Evolutionary conservation across 2,888 invertebrate species (phyloP).

Genomic region (Meghimatium bilineatum): DNA sequence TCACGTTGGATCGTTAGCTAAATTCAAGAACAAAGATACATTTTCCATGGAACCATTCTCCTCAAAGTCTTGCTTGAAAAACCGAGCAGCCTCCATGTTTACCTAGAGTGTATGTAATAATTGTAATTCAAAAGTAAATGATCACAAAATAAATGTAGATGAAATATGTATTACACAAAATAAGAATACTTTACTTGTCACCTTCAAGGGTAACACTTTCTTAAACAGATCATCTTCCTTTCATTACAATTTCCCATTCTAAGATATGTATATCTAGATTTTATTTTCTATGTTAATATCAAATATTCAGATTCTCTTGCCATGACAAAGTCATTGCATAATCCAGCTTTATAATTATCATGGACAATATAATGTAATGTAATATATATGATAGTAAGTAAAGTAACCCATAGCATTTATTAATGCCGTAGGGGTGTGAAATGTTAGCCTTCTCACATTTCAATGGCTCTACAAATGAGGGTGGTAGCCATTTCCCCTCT

Average conservation of each 20-base stretch:
- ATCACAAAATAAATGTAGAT: neutral
- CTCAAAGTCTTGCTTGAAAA: conserved; percentile 93
- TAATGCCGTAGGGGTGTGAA: too few relatives aligned
- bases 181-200: neutral
- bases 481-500: too few relatives aligned
- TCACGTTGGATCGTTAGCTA: conserved; percentile 98
- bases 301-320: too few relatives aligned
- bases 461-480: too few relatives aligned
- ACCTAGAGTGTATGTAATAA: conserved; percentile 72
- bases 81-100: conserved; percentile 95
- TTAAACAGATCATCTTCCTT: neutral
- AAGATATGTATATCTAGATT: neutral
- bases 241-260: neutral
- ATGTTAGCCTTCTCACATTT: too few relatives aligned
- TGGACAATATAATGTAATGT: too few relatives aligned
- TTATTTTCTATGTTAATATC: neutral
- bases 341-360: neutral
- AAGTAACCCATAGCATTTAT: too few relatives aligned
- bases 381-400: too few relatives aligned
- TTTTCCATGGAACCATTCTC: conserved; percentile 99
- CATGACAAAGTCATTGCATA: too few relatives aligned
- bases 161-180: neutral
- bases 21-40: conserved; percentile 98
- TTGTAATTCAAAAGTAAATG: neutral
- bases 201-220: neutral